These are phyloP conservation scores for Craterocephalus amniculus DNA, from an alignment of 2,797 vertebrate genomes.

Conservation along the genomic window DNA sequence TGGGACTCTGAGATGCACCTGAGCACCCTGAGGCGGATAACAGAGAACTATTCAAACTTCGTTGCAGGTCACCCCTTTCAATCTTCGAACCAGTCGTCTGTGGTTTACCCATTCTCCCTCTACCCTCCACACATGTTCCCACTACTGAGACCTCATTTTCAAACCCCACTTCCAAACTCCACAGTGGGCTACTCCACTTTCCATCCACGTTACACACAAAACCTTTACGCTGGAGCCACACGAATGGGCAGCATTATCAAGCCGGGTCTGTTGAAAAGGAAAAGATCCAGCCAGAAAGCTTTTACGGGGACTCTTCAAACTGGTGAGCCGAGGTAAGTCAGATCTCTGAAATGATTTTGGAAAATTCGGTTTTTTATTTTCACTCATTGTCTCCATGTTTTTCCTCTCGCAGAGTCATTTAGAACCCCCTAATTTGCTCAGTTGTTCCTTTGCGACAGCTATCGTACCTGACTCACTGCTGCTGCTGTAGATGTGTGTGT, in stretches of 20 bases:
- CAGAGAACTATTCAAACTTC: conserved; percentile 71
- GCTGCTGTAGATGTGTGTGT: conserved; percentile 42
- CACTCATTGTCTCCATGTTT: conserved; percentile 51
- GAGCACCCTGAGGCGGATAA: conserved; percentile 63
- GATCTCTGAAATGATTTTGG: conserved; percentile 31
- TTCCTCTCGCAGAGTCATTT: conserved; percentile 52
- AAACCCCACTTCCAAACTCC: conserved; percentile 58
- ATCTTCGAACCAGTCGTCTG: conserved; percentile 50
- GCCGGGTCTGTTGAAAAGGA: conserved; percentile 64
- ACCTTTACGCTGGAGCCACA: conserved; percentile 43
- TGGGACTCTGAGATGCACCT: conserved; percentile 61
- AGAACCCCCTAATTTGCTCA: conserved; percentile 68
- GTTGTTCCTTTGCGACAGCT: conserved; percentile 60
- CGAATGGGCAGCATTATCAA: conserved; percentile 55
- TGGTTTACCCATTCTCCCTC: conserved; percentile 66
- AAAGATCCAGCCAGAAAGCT: conserved; percentile 35
- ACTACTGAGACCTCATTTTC: conserved; percentile 64
- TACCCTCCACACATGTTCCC: conserved; percentile 67
- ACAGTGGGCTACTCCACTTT: conserved; percentile 59
- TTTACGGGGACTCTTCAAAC: conserved; percentile 42
- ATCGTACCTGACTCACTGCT: conserved; percentile 69
- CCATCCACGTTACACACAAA: conserved; percentile 59
- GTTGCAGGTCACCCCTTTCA: conserved; percentile 62
- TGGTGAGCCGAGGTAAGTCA: conserved; percentile 74
- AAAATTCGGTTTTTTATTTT: conserved; percentile 39